These are phyloP conservation scores for Callorhinus ursinus DNA, from an alignment of 2,113 vertebrate species.

Conservation along the genomic window DNA sequence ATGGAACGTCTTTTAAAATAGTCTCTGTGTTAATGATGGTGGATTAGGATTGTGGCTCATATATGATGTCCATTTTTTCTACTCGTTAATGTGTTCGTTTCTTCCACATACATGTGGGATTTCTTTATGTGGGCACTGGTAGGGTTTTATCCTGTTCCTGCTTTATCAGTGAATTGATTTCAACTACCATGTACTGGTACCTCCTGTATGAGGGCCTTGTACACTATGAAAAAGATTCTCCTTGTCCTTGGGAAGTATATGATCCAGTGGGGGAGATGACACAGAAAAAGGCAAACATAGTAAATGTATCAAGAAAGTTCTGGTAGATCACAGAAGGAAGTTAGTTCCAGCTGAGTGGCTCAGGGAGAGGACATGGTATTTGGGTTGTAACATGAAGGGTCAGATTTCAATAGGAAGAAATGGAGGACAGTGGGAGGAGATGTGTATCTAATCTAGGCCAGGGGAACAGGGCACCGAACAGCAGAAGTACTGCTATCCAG, in stretches of 20 bases:
- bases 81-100: not conserved
- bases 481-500: not conserved
- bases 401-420: slow-evolving; percentile 14
- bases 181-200: not conserved
- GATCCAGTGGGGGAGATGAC: not conserved
- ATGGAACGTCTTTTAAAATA: not conserved
- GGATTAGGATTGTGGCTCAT: not conserved
- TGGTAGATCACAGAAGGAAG: not conserved
- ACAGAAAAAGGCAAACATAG: not conserved
- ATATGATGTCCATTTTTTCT: not conserved
- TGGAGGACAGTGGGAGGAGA: not conserved
- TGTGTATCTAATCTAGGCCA: not conserved
- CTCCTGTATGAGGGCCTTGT: not conserved
- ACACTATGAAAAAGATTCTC: not conserved
- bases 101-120: not conserved
- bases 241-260: slow-evolving; percentile 12
- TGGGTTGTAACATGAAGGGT: not conserved
- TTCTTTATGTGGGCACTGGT: not conserved
- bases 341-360: not conserved
- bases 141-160: not conserved
- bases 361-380: not conserved
- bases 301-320: not conserved
- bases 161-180: not conserved
- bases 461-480: not conserved
- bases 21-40: not conserved